Conservation (phyloP, 92 coral and sea anemone species). For the Desmophyllum pertusum region DNA sequence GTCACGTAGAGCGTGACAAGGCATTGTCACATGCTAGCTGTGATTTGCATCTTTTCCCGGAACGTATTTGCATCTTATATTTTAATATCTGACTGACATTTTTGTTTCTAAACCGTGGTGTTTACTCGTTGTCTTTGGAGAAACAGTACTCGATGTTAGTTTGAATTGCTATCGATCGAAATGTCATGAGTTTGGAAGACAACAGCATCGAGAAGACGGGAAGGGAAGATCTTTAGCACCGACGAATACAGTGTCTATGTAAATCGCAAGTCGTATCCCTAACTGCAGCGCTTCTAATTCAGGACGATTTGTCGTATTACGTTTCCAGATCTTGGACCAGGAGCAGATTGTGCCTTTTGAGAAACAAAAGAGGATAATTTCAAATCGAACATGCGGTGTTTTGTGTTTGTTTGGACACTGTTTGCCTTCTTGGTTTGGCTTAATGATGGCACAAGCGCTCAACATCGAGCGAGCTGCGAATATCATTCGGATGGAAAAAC, state of each 20-base stretch:
- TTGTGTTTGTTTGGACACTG: too few species aligned
- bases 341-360: background rate
- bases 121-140: too few species aligned
- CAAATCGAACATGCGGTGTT: background rate
- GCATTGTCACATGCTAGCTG: background rate
- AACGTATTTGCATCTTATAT: background rate
- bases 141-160: background rate
- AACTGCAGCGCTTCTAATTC: background rate
- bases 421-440: background rate
- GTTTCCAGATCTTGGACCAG: conserved; percentile 17
- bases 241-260: background rate
- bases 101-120: too few species aligned
- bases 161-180: background rate
- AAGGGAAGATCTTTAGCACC: background rate
- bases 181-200: background rate
- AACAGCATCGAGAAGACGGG: background rate
- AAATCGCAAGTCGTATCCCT: background rate
- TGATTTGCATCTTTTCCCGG: background rate
- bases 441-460: background rate
- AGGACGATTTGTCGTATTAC: background rate
- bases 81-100: background rate
- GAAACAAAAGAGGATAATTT: background rate
- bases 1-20: background rate
- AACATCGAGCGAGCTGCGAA: background rate
- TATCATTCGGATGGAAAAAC: background rate